Evolutionary conservation across 2,113 vertebrate species (phyloP).

Genomic region (Indicator maculatus): DNA sequence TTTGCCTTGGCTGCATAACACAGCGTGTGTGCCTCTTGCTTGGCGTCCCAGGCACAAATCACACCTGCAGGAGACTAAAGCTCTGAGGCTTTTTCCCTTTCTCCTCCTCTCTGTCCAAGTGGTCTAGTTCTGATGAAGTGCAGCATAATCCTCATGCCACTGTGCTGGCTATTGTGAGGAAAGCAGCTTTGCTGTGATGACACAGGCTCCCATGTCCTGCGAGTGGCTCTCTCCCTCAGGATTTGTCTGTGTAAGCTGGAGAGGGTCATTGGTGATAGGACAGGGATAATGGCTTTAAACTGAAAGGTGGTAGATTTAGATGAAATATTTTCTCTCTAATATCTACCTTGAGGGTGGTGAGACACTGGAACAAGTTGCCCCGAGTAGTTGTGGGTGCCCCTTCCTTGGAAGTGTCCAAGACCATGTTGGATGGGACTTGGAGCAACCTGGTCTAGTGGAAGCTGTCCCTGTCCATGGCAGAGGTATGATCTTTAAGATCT

Average conservation of each 20-base stretch:
- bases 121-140: neutral
- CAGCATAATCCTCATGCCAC: neutral
- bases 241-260: neutral
- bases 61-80: slow-evolving; percentile 47
- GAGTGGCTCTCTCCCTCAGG: neutral
- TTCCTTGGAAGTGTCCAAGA: too few relatives aligned
- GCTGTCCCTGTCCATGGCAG: too few relatives aligned
- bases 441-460: too few relatives aligned
- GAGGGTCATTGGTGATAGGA: too few relatives aligned
- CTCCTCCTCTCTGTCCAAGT: neutral
- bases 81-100: neutral
- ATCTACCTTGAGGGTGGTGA: too few relatives aligned
- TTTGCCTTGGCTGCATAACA: slow-evolving; percentile 61
- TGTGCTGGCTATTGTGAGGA: neutral
- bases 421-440: too few relatives aligned
- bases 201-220: neutral
- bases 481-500: too few relatives aligned
- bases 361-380: too few relatives aligned
- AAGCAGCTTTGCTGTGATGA: neutral
- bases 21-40: neutral
- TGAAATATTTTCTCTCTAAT: too few relatives aligned
- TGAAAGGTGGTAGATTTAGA: too few relatives aligned
- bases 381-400: too few relatives aligned
- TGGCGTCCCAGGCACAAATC: slow-evolving; percentile 34
- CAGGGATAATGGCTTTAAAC: too few relatives aligned